Evolutionary conservation across 2,888 invertebrate genomes (phyloP), one percentile per base, ranked within the genome.

Genomic region (Drosophila falleni): DNA sequence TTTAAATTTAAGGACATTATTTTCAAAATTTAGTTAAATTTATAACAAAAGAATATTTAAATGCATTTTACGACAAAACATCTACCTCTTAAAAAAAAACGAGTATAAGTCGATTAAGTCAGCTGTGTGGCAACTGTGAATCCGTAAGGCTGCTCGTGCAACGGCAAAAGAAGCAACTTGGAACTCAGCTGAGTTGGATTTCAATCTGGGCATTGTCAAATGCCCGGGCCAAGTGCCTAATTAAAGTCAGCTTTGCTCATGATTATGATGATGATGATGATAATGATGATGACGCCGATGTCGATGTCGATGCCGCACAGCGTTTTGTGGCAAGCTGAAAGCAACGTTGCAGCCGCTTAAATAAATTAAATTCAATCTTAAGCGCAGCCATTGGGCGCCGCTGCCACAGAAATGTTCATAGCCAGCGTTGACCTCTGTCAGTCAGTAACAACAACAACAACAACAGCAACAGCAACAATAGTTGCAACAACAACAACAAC

Each of bases 291-390:
- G 47, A 51, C 59, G 15, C n/a, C n/a, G n/a, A n/a, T n/a, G n/a
- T n/a, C n/a, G n/a, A n/a, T 50, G 66, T 46, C 39, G 61, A 31
- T 42, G 41, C 53, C 23, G 56, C 29, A 54, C 29, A 51, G 35
- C 39, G 47, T 41, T 54, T 29, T 29, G 47, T 53, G 39, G 62
- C 62, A 62, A 35, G 42, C 26, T 54, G 13, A 31, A 19, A 42
- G 35, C 54, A 51, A 9, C 50, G 50, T 33, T 16, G 66, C 61
- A 50, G 69, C 64, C 74, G 74, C 72, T 76, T 71, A 84, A 83
- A 87, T 83, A 83, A 83, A 83, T 83, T 83, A 84, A 87, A 83
- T 84, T 83, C 82, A 83, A 83, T 83, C 81, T 83, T 80, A 53
- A 75, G 80, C 73, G 46, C 74, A 74, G 63, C 72, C 78, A 69